Evolutionary conservation across 2,797 vertebrate species (phyloP).

Genomic region (Pteropus rufus): DNA sequence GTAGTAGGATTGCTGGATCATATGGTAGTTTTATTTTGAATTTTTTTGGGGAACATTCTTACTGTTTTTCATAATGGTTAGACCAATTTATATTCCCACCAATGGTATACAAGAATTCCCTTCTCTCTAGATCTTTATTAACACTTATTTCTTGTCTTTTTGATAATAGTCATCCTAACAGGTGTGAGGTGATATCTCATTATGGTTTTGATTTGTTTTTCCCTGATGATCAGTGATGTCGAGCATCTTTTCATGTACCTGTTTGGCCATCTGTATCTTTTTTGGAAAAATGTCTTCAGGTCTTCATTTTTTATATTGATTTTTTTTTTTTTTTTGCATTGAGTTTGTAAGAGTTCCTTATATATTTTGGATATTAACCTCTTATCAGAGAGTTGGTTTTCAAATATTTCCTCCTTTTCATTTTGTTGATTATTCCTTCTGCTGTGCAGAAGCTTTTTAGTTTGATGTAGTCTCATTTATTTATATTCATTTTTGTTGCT

Average conservation of each 20-base stretch:
- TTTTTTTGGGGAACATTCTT: background rate
- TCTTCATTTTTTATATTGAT: background rate
- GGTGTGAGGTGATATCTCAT: background rate
- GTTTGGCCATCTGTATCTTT: background rate
- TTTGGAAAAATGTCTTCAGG: background rate
- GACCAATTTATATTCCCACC: background rate
- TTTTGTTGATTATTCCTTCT: background rate
- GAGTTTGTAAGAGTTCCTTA: background rate
- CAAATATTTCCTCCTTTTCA: background rate
- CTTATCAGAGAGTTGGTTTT: background rate
- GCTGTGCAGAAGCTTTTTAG: background rate
- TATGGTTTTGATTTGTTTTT: constrained; percentile 1
- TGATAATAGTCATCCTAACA: background rate
- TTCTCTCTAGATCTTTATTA: background rate
- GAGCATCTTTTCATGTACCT: background rate
- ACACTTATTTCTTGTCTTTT: background rate
- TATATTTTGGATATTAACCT: background rate
- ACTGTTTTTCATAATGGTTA: background rate
- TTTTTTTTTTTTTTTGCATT: background rate
- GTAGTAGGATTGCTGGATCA: background rate
- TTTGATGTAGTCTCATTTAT: background rate
- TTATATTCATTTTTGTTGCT: background rate
- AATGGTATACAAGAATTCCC: background rate
- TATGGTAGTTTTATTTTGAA: background rate
- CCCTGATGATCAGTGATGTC: background rate